These are phyloP conservation scores for Microtus richardsoni DNA, from an alignment of 2,113 vertebrate species.

Conservation along the genomic window DNA sequence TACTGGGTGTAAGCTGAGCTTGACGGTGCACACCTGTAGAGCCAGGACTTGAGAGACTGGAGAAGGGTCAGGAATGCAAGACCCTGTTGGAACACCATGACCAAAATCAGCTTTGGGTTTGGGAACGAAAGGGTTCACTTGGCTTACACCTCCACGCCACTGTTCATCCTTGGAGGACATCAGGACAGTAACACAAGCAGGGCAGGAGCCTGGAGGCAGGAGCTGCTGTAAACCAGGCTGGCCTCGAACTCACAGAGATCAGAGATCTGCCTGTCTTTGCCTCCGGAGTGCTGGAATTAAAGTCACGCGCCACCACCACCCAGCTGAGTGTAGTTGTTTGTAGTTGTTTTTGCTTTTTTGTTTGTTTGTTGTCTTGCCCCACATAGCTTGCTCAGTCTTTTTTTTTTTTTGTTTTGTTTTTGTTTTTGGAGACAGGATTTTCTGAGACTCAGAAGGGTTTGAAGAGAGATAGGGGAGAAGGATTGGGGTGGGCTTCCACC, in stretches of 20 bases:
- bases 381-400: neutral
- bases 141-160: neutral
- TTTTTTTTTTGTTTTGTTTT: too few relatives aligned
- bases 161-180: neutral
- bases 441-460: too few relatives aligned
- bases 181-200: neutral
- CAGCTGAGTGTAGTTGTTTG: too few relatives aligned
- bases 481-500: too few relatives aligned
- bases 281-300: too few relatives aligned
- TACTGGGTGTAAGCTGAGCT: neutral
- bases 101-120: neutral
- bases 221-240: neutral
- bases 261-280: too few relatives aligned
- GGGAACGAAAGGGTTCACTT: neutral
- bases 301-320: too few relatives aligned
- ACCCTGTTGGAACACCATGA: neutral
- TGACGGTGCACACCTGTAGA: neutral
- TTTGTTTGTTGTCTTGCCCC: neutral
- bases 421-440: too few relatives aligned
- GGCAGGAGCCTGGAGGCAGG: neutral
- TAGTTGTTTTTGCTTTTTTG: too few relatives aligned
- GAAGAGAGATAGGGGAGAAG: too few relatives aligned
- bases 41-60: neutral
- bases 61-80: neutral
- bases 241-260: too few relatives aligned